phyloP scores from a whole-genome alignment of 2,113 vertebrate species.

The Tiliqua scincoides region DNA sequence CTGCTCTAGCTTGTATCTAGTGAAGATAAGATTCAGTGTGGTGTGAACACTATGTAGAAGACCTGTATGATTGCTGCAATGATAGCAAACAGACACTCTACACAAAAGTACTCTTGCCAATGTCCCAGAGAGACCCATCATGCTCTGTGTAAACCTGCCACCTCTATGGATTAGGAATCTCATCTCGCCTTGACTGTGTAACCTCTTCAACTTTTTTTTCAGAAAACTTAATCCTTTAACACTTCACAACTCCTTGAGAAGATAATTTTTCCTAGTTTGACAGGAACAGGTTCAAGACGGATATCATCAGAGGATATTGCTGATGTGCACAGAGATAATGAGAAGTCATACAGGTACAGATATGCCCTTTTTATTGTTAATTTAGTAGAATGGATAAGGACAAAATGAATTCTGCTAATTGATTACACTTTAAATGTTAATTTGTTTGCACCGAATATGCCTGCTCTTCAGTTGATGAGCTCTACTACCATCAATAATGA shows the following conservation, averaged over 20 bases:
- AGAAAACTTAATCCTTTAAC: conserved; percentile 16
- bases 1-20: too few species aligned
- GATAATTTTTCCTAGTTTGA: not conserved
- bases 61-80: not conserved
- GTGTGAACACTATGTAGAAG: too few species aligned
- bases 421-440: conserved; percentile 61
- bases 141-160: not conserved
- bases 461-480: conserved; percentile 61
- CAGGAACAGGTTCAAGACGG: not conserved
- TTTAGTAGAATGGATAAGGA: conserved; percentile 39
- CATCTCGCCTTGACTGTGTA: not conserved
- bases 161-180: not conserved
- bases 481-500: conserved; percentile 46
- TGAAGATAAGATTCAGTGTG: too few species aligned
- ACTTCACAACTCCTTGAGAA: conserved; percentile 11
- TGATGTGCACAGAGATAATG: conserved; percentile 10
- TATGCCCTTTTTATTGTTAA: conserved; percentile 38
- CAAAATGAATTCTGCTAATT: conserved; percentile 56
- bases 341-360: conserved; percentile 23
- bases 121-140: not conserved
- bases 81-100: not conserved
- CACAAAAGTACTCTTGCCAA: not conserved
- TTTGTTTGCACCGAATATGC: conserved; percentile 59
- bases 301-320: conserved; percentile 1
- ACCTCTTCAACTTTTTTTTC: conserved; percentile 15